Evolutionary conservation across 2,888 invertebrate genomes (phyloP).

Genomic region (Tortrix viridana): DNA sequence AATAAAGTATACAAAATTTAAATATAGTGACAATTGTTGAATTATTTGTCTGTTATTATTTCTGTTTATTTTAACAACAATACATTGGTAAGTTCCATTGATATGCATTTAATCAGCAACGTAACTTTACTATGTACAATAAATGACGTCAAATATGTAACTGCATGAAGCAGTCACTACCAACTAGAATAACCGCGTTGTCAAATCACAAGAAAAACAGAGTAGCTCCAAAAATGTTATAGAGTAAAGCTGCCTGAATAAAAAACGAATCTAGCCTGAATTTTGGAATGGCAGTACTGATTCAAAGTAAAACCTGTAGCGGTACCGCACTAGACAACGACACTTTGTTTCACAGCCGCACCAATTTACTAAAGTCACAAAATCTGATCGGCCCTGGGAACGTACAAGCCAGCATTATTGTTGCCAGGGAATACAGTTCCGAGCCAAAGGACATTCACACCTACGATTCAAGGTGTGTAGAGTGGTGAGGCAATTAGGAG

Average conservation of each 20-base stretch:
- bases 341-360: slow-evolving; percentile 12
- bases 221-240: no score
- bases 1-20: not conserved
- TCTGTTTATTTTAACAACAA: no score
- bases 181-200: no score
- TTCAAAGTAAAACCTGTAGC: slow-evolving; percentile 1
- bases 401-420: not conserved
- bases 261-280: not conserved
- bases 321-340: not conserved
- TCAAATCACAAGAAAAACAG: no score
- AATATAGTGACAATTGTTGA: not conserved
- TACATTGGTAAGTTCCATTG: no score
- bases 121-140: no score
- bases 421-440: not conserved
- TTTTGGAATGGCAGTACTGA: slow-evolving; percentile 1
- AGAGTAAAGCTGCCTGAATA: not conserved
- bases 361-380: slow-evolving; percentile 12
- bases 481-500: no score
- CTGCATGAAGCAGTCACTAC: no score
- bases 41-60: no score
- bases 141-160: no score
- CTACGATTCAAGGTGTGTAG: not conserved
- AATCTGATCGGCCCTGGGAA: slow-evolving; percentile 15
- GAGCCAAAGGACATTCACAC: not conserved
- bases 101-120: no score